Evolutionary conservation across 1,140 invertebrate species (phyloP), one percentile per base, ranked within the genome.

Genomic region (Manduca sexta): DNA sequence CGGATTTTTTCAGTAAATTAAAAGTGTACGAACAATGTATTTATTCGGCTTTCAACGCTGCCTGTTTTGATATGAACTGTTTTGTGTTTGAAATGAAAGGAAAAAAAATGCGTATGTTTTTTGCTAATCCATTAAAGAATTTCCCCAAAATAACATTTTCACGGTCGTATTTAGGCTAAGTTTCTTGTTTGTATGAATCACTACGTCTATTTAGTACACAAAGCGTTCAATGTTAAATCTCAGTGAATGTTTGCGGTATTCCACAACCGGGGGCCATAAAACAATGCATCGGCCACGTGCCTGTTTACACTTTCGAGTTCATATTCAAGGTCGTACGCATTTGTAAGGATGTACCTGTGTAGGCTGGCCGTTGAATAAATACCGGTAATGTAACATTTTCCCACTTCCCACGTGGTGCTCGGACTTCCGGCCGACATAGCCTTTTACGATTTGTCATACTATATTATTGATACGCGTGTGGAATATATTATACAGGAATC

Each of bases 261-360:
- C 54, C 54, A 58, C 57, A 72, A 62, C 64, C 61, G 64, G 64
- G 66, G 58, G 69, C 71, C 74, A 78, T 84, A 78, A 84, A 84
- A 84, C 81, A 84, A 84, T 84, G 81, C 79, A 80, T 76, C 67
- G 75, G 69, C 62, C 79, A 80, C 81, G 81, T 81, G 76, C 72
- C 67, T 74, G 74, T 75, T 79, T 81, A 81, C 77, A 81, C 77
- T 82, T 81, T 75, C 67, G 78, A 82, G 81, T 83, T 83, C 75
- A 78, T 75, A 83, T 78, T 74, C 74, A 84, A 84, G 81, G 81
- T 78, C 78, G 75, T 78, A 81, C 78, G 77, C 73, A 83, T 83
- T 80, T 80, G 78, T 83, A 82, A 84, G 81, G 81, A 84, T 84
- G 81, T 79, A 74, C 74, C 69, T 68, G 72, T 78, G 74, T 77